A percentile compares a stretch with the other conserved stretches of the same genome.
Conservation (phyloP, 2,888 invertebrate species). For the Hyppa rectilinea region DNA sequence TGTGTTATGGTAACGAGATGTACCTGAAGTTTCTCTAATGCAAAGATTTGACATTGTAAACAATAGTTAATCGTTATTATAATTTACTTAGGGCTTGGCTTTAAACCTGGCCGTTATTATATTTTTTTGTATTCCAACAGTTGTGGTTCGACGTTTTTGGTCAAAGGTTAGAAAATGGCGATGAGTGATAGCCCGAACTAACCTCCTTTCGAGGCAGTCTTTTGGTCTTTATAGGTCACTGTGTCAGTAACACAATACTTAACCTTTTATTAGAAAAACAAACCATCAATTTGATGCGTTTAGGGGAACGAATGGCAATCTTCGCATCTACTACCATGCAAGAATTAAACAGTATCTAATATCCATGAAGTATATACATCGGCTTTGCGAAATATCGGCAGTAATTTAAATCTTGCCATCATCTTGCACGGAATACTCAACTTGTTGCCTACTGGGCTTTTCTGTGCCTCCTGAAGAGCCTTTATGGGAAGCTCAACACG, state of each 20-base stretch:
- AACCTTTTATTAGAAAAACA: constrained; percentile 35
- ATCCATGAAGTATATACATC: constrained; percentile 29
- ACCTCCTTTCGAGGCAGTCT: constrained; percentile 14
- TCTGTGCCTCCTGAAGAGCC: background rate
- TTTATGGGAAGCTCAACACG: constrained; percentile 10
- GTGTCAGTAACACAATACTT: constrained; percentile 29
- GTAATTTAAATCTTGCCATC: constrained; percentile 2
- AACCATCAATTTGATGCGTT: constrained; percentile 39
- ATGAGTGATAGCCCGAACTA: constrained; percentile 18
- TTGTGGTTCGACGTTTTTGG: background rate
- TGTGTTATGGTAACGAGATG: too few species aligned
- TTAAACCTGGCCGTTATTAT: background rate
- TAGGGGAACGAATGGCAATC: constrained; percentile 42
- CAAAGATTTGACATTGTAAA: background rate
- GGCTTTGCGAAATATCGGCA: constrained; percentile 11
- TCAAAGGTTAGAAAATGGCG: constrained; percentile 14
- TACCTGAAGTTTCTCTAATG: background rate
- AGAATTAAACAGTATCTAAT: constrained; percentile 16
- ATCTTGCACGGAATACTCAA: background rate
- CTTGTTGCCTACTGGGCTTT: background rate
- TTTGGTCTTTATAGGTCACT: constrained; percentile 35
- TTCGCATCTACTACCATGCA: constrained; percentile 16
- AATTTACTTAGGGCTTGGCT: background rate
- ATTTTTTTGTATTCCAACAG: background rate
- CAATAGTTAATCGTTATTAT: background rate